Conservation (phyloP, 2,888 invertebrate species). For the Trissoscelio sp. region DNA sequence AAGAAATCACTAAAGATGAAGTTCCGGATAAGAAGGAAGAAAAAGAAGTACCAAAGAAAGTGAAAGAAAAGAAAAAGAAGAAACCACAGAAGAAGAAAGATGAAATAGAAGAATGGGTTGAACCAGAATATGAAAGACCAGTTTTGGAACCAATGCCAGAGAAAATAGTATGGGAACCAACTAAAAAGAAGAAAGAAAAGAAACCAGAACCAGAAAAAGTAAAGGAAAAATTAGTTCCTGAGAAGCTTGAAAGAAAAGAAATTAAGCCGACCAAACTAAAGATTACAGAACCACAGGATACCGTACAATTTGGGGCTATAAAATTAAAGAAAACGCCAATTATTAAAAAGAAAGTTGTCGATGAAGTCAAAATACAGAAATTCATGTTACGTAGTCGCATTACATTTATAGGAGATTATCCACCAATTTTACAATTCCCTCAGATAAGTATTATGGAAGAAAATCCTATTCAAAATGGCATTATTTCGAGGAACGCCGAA, state of each 20-base stretch:
- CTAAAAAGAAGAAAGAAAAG: slow-evolving; percentile 77
- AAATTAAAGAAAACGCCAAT: slow-evolving; percentile 87
- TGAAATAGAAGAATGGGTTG: slow-evolving; percentile 79
- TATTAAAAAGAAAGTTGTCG: slow-evolving; percentile 84
- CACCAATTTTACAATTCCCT: slow-evolving; percentile 85
- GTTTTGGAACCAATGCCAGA: slow-evolving; percentile 82
- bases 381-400: slow-evolving; percentile 89
- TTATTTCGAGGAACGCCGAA: slow-evolving; percentile 88
- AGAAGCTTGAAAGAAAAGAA: slow-evolving; percentile 86
- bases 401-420: slow-evolving; percentile 86
- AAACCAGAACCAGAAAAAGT: slow-evolving; percentile 70
- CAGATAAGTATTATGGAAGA: slow-evolving; percentile 84
- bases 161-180: slow-evolving; percentile 79
- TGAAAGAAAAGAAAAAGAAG: slow-evolving; percentile 70
- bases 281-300: slow-evolving; percentile 85
- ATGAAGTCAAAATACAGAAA: slow-evolving; percentile 85
- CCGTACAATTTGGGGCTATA: slow-evolving; percentile 87
- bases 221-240: slow-evolving; percentile 83
- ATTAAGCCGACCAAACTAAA: slow-evolving; percentile 86
- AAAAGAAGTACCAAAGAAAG: too few relatives aligned
- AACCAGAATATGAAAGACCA: slow-evolving; percentile 80
- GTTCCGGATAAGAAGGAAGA: too few relatives aligned
- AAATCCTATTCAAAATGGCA: slow-evolving; percentile 86
- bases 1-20: too few relatives aligned
- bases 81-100: slow-evolving; percentile 75